These are phyloP conservation scores for Brachystomella parvula DNA, from an alignment of 1,140 invertebrate species.

Conservation along the genomic window DNA sequence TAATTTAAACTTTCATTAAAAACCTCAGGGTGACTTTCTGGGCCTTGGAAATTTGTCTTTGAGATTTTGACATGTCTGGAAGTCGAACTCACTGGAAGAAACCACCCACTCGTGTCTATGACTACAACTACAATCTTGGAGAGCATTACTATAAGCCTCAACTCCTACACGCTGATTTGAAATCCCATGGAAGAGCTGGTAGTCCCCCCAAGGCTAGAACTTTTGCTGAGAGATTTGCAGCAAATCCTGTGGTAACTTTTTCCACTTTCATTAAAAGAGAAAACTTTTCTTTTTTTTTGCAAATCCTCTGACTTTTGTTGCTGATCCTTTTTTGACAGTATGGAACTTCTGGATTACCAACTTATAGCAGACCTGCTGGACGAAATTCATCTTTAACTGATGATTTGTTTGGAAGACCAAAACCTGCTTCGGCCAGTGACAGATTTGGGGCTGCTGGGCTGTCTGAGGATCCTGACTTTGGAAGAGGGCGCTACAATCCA, in stretches of 20 bases:
- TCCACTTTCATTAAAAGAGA: background rate
- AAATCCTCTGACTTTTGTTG: background rate
- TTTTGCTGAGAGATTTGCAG: conserved; percentile 34
- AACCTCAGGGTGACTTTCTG: background rate
- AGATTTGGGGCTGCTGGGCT: conserved; percentile 5
- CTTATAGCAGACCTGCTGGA: background rate
- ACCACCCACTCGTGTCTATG: conserved; percentile 27
- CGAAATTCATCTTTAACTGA: background rate
- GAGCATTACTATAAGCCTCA: conserved; percentile 33
- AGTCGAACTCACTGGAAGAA: conserved; percentile 21
- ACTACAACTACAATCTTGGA: conserved; percentile 31
- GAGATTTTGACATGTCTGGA: conserved; percentile 1
- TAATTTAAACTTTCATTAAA: conserved; percentile 3
- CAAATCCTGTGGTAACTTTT: conserved; percentile 23
- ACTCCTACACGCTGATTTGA: conserved; percentile 24
- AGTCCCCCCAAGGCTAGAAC: conserved; percentile 28
- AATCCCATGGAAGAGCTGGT: conserved; percentile 12
- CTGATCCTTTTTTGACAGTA: background rate
- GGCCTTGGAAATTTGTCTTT: background rate
- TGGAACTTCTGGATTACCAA: background rate
- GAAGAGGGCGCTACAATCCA: conserved; percentile 2
- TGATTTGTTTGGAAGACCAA: conserved; percentile 12
- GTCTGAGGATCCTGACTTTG: conserved; percentile 2
- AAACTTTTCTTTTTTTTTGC: background rate
- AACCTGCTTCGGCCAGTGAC: background rate